phyloP scores from a whole-genome alignment of 2,888 invertebrate genomes.

The Nemotelus nigrinus region DNA sequence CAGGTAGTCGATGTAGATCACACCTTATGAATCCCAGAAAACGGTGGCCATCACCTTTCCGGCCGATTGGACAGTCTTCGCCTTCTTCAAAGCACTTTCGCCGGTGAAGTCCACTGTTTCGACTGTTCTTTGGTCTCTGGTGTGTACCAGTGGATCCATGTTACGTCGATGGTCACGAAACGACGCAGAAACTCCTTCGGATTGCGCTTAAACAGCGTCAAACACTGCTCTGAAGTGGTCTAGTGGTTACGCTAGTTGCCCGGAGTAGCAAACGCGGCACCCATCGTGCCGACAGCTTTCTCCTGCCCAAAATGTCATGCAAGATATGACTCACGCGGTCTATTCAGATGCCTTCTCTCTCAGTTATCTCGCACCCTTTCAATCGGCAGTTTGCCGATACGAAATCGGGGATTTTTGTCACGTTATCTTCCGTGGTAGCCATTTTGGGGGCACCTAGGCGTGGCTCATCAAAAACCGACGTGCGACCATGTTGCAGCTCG shows the following conservation, averaged over 20 bases:
- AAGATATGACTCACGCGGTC: background rate
- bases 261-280: background rate
- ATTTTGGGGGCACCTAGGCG: background rate
- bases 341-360: background rate
- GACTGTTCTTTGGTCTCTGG: no score
- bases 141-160: no score
- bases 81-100: no score
- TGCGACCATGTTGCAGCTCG: no score
- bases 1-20: no score
- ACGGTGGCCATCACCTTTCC: no score
- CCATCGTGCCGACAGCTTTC: background rate
- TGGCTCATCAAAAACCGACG: background rate
- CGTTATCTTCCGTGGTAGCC: background rate
- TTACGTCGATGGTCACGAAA: no score
- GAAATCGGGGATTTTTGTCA: background rate
- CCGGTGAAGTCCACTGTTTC: no score
- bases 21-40: no score
- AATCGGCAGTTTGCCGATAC: background rate
- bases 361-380: background rate
- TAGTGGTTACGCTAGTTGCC: background rate
- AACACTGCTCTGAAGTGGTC: background rate
- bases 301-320: slow-evolving; percentile 22
- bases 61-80: no score
- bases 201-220: no score
- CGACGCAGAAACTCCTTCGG: no score